Evolutionary conservation across 2,888 invertebrate genomes (phyloP).

Genomic region (Cylloceria caligata): DNA sequence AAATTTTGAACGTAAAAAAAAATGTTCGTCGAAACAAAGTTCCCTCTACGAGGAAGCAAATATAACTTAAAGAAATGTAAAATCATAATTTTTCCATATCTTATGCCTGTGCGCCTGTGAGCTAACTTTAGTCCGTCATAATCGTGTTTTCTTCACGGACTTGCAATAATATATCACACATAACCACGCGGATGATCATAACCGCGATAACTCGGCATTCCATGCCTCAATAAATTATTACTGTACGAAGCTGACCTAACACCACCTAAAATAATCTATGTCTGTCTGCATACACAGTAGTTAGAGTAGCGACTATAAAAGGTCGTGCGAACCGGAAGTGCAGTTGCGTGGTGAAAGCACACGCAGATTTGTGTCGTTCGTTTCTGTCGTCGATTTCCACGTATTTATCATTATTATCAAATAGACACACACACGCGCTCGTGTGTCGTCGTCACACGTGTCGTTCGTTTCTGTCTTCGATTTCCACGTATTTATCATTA

Average conservation of each 20-base stretch:
- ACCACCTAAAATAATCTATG: slow-evolving; percentile 5
- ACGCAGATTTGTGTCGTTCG: slow-evolving; percentile 25
- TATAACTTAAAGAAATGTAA: too few relatives aligned
- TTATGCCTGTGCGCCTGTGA: too few relatives aligned
- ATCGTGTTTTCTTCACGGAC: neutral
- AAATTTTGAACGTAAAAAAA: too few relatives aligned
- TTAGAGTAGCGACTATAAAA: slow-evolving; percentile 8
- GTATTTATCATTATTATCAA: neutral
- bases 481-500: neutral
- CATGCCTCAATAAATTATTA: slow-evolving; percentile 4
- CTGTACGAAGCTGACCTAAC: neutral
- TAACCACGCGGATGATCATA: slow-evolving; percentile 15
- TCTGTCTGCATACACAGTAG: neutral
- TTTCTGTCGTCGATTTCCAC: slow-evolving; percentile 9
- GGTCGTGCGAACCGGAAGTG: slow-evolving; percentile 7
- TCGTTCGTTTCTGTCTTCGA: slow-evolving; percentile 16
- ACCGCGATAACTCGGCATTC: slow-evolving; percentile 29
- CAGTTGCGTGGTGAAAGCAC: slow-evolving; percentile 7
- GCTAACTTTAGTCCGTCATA: neutral
- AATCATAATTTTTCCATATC: too few relatives aligned
- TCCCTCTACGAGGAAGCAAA: too few relatives aligned
- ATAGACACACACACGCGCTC: neutral
- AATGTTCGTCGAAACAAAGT: too few relatives aligned
- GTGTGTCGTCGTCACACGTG: too few relatives aligned
- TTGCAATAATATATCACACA: neutral